Evolutionary conservation across 2,113 vertebrate species (phyloP), one percentile per base, ranked within the genome.

Genomic region (Ptilonorhynchus violaceus): DNA sequence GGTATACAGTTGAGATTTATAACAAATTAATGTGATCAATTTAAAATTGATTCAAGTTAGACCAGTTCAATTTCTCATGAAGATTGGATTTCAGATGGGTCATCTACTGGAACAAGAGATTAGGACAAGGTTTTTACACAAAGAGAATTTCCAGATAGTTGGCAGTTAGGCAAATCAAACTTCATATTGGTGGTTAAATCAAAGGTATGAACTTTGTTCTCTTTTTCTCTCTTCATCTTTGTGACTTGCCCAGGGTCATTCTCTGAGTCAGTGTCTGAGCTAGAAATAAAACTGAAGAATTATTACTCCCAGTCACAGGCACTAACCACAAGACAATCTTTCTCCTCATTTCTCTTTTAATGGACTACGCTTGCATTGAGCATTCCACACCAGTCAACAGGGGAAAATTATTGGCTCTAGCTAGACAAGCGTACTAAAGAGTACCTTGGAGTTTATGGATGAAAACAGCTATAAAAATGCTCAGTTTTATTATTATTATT

Each of bases 401-500:
- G 53, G 75, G 37, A 88, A 94, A 94, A 86, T 88, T 93, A 84
- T 64, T 96, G 33, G 88, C 90, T 90, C 6, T 39, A 64, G 88
- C 90, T 91, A 88, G 85, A 86, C 75, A 90, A 84, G 76, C 5
- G 0, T 88, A 86, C 90, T 90, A 77, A 94, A 86, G 88, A 93
- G 64, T 86, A 84, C 83, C 79, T 91, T 44, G 64, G 69, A 87
- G 85, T 94, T 96, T 93, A 94, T 93, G 53, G 74, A 83, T 96
- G 64, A 94, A 95, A 95, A 88, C 50, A 85, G 33, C 88, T 52
- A 76, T 97, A 96, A 97, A 96, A 96, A 77, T 80, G 82, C 58
- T 93, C 33, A 33, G 30, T 30, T 95, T 96, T 96, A 94, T 93
- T 96, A 41, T 95, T 93, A 75, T 93, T 96, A 96, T 96, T 96